Conservation (phyloP, 1,140 invertebrate species). For the Drosophila baimaii region DNA sequence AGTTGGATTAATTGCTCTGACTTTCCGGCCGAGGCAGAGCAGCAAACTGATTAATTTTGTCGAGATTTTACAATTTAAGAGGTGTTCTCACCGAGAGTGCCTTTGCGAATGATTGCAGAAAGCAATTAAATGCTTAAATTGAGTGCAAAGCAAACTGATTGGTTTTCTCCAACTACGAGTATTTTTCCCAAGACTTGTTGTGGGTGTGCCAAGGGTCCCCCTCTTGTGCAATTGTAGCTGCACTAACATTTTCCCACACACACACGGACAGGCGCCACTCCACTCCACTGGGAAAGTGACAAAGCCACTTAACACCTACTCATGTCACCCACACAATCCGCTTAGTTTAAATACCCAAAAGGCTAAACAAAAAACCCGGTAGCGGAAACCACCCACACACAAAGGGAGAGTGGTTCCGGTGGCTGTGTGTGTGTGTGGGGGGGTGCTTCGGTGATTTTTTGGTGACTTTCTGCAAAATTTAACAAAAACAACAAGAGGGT, state of each 20-base stretch:
- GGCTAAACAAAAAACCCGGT: constrained; percentile 71
- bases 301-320: constrained; percentile 82
- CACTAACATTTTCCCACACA: constrained; percentile 58
- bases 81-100: constrained; percentile 8
- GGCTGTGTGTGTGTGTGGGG: not conserved
- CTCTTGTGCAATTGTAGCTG: constrained; percentile 9
- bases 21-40: constrained; percentile 13
- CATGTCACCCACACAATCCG: constrained; percentile 81
- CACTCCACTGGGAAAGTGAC: constrained; percentile 63
- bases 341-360: constrained; percentile 83
- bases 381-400: constrained; percentile 51
- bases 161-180: not conserved
- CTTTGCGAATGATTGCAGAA: constrained; percentile 55
- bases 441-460: constrained; percentile 34
- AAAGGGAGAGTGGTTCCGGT: constrained; percentile 20
- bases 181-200: constrained; percentile 10
- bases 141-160: constrained; percentile 59
- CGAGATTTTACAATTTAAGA: constrained; percentile 56
- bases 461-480: constrained; percentile 81
- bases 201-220: too few relatives aligned
- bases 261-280: constrained; percentile 34
- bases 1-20: constrained; percentile 72
- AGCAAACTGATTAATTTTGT: constrained; percentile 69
- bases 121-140: constrained; percentile 75
- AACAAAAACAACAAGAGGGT: constrained; percentile 79